Base-by-base conservation (phyloP, 2,113 vertebrate species). In the Ariopsis seemanni region DNA sequence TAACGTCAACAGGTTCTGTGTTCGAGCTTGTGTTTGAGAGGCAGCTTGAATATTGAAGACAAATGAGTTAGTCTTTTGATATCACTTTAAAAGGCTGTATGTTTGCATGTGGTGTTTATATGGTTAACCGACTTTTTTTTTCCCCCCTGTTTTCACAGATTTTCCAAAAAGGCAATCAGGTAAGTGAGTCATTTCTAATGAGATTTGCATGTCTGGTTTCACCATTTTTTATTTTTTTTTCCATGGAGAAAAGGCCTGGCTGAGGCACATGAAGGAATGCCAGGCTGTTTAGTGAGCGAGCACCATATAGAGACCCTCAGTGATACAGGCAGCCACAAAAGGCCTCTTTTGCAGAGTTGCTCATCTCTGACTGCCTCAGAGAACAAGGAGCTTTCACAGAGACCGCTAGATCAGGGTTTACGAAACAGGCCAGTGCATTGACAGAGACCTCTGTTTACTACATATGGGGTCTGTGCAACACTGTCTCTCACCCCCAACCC, bases 161-260 rank as follows among this genome's bases (percentile, higher is more conserved):
- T 98, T 98, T 96, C 97, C 93, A 99, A 97, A 97, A 99, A 98
- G 98, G 97, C 96, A 95, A 97, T 95, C 95, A 97, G 97, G 97
- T 98, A 95, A 96, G 96, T 94, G 17, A 79, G 6, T 74, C 50
- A 15, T 25, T 27, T 71, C 55, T 87, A 50, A 7, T 34, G 5
- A 48, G 27, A 53, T 89, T 62, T 57, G 18, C 60, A 77, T 10
- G 15, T 48, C 60, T 55, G 72, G 27, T 69, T 80, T 71, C 72
- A 30, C 15, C 48, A 14, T 20, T 0, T 5, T 60, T 30, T 15
- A n/a, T n/a, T 72, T 58, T 83, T 25, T 20, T 3, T 20, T 3
- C 14, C 5, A 15, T 20, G 10, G 30, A 82, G 55, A 71, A 9
- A 53, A 69, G 65, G 18, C 63, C 57, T 25, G 77, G 25, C 75